phyloP scores from a whole-genome alignment of 2,888 invertebrate genomes.

The Athalia cordata region DNA sequence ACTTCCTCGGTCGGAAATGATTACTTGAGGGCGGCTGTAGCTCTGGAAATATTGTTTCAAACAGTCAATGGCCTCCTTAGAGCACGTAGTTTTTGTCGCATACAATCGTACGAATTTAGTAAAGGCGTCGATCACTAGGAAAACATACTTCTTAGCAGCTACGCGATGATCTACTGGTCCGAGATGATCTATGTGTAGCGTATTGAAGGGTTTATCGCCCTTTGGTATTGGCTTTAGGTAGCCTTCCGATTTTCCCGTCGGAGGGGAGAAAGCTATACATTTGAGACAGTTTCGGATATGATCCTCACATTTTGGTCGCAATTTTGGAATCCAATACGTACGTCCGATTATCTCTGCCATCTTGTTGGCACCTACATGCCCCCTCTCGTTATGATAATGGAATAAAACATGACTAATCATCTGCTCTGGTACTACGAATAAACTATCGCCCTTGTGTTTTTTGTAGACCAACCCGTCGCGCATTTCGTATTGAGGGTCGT shows the following conservation, averaged over 20 bases:
- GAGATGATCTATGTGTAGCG: conserved; percentile 60
- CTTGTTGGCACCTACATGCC: conserved; percentile 49
- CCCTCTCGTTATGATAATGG: conserved; percentile 49
- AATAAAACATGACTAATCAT: conserved; percentile 50
- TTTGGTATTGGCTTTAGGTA: conserved; percentile 50
- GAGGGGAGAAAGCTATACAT: conserved; percentile 56
- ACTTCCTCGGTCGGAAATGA: conserved; percentile 47
- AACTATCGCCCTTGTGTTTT: too few relatives aligned
- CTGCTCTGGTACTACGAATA: conserved; percentile 48
- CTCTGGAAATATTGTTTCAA: conserved; percentile 42
- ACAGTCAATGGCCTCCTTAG: conserved; percentile 42
- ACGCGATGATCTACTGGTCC: conserved; percentile 48
- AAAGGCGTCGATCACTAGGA: conserved; percentile 49
- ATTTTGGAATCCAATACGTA: conserved; percentile 54
- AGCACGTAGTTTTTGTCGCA: conserved; percentile 45
- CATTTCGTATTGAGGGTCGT: conserved; percentile 51
- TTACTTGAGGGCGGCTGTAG: conserved; percentile 45
- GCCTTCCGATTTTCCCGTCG: conserved; percentile 57
- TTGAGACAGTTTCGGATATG: conserved; percentile 60
- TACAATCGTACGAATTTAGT: conserved; percentile 48
- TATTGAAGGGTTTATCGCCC: conserved; percentile 56
- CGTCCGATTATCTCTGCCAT: conserved; percentile 47
- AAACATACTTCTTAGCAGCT: conserved; percentile 36
- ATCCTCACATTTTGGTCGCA: conserved; percentile 50
- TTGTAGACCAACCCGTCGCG: conserved; percentile 52